These are phyloP conservation scores for Malthinus flaveolus DNA, from an alignment of 2,888 invertebrate species.

Conservation along the genomic window DNA sequence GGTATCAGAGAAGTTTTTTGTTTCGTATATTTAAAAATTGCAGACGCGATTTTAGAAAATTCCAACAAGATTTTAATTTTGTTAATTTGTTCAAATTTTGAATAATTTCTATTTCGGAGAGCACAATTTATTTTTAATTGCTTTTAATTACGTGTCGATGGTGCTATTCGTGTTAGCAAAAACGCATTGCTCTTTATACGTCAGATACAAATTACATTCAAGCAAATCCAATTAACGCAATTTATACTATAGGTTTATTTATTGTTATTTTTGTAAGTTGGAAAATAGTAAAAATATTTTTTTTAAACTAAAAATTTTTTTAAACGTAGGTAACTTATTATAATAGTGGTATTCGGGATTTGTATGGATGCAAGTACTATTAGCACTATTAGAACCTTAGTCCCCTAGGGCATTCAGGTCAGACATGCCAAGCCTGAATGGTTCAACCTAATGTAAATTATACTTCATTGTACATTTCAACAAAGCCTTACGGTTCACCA, in stretches of 20 bases:
- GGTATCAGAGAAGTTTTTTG: too few relatives aligned
- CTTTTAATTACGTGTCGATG: slow-evolving; percentile 7
- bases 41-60: too few relatives aligned
- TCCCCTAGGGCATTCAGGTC: slow-evolving; percentile 25
- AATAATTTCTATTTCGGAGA: slow-evolving; percentile 5
- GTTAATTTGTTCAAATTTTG: slow-evolving; percentile 2
- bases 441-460: slow-evolving; percentile 32
- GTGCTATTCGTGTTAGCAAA: slow-evolving; percentile 3
- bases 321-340: not conserved
- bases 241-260: slow-evolving; percentile 1
- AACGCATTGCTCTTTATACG: slow-evolving; percentile 4
- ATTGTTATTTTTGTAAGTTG: not conserved
- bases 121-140: slow-evolving; percentile 9
- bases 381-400: slow-evolving; percentile 27
- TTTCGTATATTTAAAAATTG: too few relatives aligned
- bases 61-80: too few relatives aligned
- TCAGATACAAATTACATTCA: slow-evolving; percentile 3
- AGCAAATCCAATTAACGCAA: slow-evolving; percentile 4
- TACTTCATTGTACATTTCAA: slow-evolving; percentile 33
- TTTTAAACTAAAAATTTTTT: not conserved
- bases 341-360: not conserved
- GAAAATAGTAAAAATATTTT: not conserved
- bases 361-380: slow-evolving; percentile 22
- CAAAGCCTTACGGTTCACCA: slow-evolving; percentile 26
- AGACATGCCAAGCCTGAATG: slow-evolving; percentile 31